A percentile compares a stretch with the other conserved stretches of the same genome.
Evolutionary conservation across 2,113 vertebrate genomes (phyloP).

Genomic region (Cyphomyrus plagiostoma): DNA sequence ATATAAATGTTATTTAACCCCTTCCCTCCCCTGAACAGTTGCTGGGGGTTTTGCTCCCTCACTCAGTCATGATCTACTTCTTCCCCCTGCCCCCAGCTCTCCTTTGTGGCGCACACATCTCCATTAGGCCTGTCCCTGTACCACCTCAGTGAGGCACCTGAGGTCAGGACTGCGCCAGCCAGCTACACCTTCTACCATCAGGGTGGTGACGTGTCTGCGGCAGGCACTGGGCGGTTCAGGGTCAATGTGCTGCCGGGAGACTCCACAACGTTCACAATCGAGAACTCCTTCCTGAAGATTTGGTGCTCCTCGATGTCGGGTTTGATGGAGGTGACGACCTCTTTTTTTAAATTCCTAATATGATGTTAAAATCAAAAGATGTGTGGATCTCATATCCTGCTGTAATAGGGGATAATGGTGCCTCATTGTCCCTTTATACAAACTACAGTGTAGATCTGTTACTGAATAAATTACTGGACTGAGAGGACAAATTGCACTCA

Average conservation of each 20-base stretch:
- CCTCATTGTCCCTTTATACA: not conserved
- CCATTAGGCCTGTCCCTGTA: constrained; percentile 74
- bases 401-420: not conserved
- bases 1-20: not conserved
- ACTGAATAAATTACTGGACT: not conserved
- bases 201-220: constrained; percentile 35
- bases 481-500: not conserved
- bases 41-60: not conserved
- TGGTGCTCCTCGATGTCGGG: constrained; percentile 68
- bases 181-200: constrained; percentile 60
- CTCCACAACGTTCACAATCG: constrained; percentile 57
- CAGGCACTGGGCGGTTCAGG: constrained; percentile 57
- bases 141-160: constrained; percentile 61
- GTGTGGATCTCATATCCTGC: not conserved
- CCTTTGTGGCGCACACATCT: constrained; percentile 70
- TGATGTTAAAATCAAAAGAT: not conserved
- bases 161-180: constrained; percentile 51
- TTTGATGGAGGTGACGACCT: constrained; percentile 71
- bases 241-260: constrained; percentile 52
- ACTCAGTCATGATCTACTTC: not conserved
- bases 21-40: not conserved
- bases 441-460: not conserved
- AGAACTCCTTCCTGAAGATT: constrained; percentile 72
- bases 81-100: constrained; percentile 59
- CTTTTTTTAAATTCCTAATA: not conserved